Base-by-base conservation (phyloP, 2,888 invertebrate species). In the Caenorhabditis imperialis region DNA sequence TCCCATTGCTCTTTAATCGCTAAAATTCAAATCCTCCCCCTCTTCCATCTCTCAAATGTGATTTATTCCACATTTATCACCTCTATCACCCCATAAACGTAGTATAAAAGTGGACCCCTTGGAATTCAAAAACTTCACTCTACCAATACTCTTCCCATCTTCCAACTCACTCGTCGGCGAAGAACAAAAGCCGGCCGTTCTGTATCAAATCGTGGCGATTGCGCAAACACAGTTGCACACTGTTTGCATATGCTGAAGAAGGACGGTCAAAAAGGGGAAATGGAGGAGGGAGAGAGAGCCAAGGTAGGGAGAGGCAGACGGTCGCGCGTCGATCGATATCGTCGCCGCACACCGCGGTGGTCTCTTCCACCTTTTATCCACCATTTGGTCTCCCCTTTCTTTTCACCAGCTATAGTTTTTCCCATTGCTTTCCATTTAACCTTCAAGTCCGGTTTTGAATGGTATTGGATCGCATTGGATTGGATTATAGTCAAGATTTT, bases 321-420 rank as follows among this genome's bases (percentile, higher is more conserved):
- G 61, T 61, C 65, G 67, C 51, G 67, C 57, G 67, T 67, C 67
- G 57, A 67, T 67, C 67, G 67, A 67, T 67, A 67, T 67, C 67
- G 48, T 50, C 67, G 48, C 27, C 22, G 33, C 50, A 51, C 67
- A 65, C n/a, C n/a, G n/a, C n/a, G n/a, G n/a, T n/a, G n/a, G n/a
- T 50, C 23, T 33, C 47, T 37, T 33, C 27, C 23, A 20, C 33
- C 27, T 35, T 37, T n/a, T 54, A 18, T 12, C 40, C 20, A 40
- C 30, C 25, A 40, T 27, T 27, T 30, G n/a, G 40, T n/a, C n/a
- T n/a, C 38, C 14, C 38, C 14, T 16, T 37, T 48, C 44, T 57
- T 57, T 42, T 30, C 38, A 40, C 50, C 47, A 23, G 35, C 33
- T 42, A 30, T 33, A 35, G n/a, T n/a, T n/a, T n/a, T 25, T 45